These are phyloP conservation scores for Amblyornis subalaris DNA, from an alignment of 2,113 vertebrate species.

Conservation along the genomic window DNA sequence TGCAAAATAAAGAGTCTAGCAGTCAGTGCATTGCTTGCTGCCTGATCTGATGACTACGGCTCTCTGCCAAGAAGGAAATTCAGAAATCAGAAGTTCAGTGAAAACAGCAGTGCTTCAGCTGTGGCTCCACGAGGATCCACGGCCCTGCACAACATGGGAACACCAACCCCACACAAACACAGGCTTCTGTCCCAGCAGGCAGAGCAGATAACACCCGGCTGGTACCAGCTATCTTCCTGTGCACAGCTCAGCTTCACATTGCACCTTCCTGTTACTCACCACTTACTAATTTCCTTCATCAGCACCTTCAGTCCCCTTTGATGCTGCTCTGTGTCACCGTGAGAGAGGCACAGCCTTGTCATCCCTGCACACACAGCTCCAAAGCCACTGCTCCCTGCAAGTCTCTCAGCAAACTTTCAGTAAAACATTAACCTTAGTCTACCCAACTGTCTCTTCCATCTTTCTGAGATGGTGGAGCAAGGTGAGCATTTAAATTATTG, in stretches of 20 bases:
- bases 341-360: not conserved
- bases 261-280: not conserved
- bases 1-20: not conserved
- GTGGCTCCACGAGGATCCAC: not conserved
- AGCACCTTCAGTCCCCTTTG: not conserved
- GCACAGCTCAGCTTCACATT: not conserved
- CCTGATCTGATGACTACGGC: not conserved
- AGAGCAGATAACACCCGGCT: not conserved
- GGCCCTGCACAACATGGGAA: not conserved
- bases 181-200: not conserved
- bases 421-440: not conserved
- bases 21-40: not conserved
- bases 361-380: not conserved
- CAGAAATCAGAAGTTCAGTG: not conserved
- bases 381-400: not conserved
- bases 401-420: not conserved
- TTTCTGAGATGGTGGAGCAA: not conserved
- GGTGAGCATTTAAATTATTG: not conserved
- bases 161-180: not conserved
- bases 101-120: not conserved
- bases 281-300: not conserved
- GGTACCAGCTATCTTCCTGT: not conserved
- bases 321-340: not conserved
- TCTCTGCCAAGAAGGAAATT: not conserved
- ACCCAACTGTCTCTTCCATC: not conserved